Evolutionary conservation across 1,140 invertebrate genomes (phyloP), one percentile per base, ranked within the genome.

Genomic region (Akabosia matsudoensis): DNA sequence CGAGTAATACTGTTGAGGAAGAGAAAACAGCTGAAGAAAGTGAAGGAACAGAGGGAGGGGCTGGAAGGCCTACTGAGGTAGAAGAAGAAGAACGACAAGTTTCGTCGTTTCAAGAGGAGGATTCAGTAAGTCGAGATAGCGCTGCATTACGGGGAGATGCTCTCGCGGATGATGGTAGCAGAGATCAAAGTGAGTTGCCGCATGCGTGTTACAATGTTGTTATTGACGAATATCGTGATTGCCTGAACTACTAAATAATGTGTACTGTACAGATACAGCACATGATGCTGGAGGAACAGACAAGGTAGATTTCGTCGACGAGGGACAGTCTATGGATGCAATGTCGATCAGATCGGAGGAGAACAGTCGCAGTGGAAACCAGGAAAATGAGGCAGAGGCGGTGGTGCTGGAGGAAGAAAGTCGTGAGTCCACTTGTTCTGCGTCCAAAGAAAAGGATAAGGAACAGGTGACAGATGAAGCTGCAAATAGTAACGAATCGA

Each of bases 261-360:
- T n/a, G n/a, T 13, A 22, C 10, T n/a, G 54, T 22, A 13, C 10
- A 56, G 54, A 56, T 22, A 7, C 10, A 56, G n/a, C n/a, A n/a
- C n/a, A n/a, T n/a, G n/a, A 13, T 56, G 4, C 54, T 16, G 37
- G 7, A 10, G 37, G 18, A 45, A 45, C 37, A 18, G 54, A 56
- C 54, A 56, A 28, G 31, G n/a, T 67, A 7, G 30, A 67, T 4
- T 67, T 67, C n/a, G 73, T 54, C 51, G 26, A 71, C 1, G 73
- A 52, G 24, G 22, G 31, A 18, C 67, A 76, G 26, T 56, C 31
- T 52, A 18, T 37, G 37, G 61, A 51, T 70, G 31, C 28, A 33
- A 26, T 51, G 33, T 45, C 70, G 24, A 45, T 71, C 30, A 31
- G 54, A 26, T 26, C 34, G 34, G 73, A 73, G 61, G 33, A 56